phyloP scores from a whole-genome alignment of 1,140 invertebrate genomes.

The Eriocheir sinensis region DNA sequence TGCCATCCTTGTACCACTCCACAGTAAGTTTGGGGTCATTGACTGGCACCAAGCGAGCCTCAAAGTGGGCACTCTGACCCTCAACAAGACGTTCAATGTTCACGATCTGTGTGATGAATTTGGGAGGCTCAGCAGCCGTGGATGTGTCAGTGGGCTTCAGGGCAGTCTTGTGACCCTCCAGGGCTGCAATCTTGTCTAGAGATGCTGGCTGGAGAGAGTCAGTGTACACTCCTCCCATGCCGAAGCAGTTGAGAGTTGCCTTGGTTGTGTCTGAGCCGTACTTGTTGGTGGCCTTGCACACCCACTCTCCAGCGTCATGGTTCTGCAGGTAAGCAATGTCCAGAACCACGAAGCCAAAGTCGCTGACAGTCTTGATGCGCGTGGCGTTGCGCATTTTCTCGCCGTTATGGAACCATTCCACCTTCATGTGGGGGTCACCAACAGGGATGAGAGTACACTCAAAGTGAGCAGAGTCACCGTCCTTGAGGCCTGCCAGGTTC shows the following conservation, averaged over 20 bases:
- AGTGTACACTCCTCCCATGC: slow-evolving; percentile 93
- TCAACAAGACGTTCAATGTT: slow-evolving; percentile 92
- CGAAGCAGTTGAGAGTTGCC: slow-evolving; percentile 91
- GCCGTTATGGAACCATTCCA: slow-evolving; percentile 98
- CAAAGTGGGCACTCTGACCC: slow-evolving; percentile 97
- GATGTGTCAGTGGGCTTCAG: slow-evolving; percentile 85
- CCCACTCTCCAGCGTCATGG: slow-evolving; percentile 96
- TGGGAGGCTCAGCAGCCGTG: slow-evolving; percentile 89
- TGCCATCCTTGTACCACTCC: slow-evolving; percentile 97
- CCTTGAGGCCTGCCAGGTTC: slow-evolving; percentile 92
- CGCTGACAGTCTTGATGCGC: slow-evolving; percentile 95
- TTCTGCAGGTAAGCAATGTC: slow-evolving; percentile 97
- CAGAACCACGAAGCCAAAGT: slow-evolving; percentile 97
- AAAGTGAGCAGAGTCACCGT: slow-evolving; percentile 95
- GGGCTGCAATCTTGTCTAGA: slow-evolving; percentile 92
- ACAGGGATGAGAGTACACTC: slow-evolving; percentile 95
- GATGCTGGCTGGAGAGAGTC: slow-evolving; percentile 98
- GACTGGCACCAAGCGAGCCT: slow-evolving; percentile 92
- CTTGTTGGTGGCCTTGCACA: slow-evolving; percentile 94
- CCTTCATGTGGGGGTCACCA: slow-evolving; percentile 95
- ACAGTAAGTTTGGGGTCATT: slow-evolving; percentile 94
- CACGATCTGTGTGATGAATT: slow-evolving; percentile 93
- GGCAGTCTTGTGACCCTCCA: slow-evolving; percentile 85
- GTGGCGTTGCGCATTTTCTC: slow-evolving; percentile 93
- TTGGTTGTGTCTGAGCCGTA: slow-evolving; percentile 93